These are phyloP conservation scores for Parasteatoda lunata DNA, from an alignment of 2,888 invertebrate genomes.

Conservation along the genomic window DNA sequence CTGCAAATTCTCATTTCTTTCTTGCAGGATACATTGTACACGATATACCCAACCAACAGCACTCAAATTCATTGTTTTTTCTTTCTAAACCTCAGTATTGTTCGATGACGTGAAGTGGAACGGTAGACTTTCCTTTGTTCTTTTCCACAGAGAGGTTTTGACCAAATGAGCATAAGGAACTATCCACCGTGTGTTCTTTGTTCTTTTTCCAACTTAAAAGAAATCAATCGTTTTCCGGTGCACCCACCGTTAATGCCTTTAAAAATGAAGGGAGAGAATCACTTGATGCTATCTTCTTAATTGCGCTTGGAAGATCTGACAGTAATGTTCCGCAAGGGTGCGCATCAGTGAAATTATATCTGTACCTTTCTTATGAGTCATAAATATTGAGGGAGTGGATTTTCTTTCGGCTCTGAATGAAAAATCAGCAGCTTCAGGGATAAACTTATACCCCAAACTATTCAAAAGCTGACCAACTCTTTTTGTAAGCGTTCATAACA, in stretches of 20 bases:
- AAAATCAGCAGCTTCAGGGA: no score
- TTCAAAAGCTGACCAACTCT: no score
- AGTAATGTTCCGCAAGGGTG: constrained; percentile 26
- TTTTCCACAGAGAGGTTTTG: neutral
- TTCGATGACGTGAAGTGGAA: constrained; percentile 14
- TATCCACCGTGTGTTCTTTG: constrained; percentile 16
- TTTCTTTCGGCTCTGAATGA: no score
- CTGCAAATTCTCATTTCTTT: neutral
- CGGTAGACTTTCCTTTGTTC: constrained; percentile 22
- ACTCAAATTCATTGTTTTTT: neutral
- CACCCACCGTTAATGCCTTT: neutral
- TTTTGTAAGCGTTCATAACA: no score
- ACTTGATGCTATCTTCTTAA: constrained; percentile 43
- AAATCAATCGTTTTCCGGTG: constrained; percentile 19
- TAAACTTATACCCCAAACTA: no score
- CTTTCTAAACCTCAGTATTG: constrained; percentile 31
- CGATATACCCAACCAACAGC: no score
- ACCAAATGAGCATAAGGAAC: neutral
- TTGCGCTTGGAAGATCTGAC: neutral
- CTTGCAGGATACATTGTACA: no score
- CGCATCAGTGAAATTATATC: constrained; percentile 4
- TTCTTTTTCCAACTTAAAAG: constrained; percentile 17
- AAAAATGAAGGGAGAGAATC: neutral
- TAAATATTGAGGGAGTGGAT: neutral
- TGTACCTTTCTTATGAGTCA: neutral